These are phyloP conservation scores for Thaumetopoea pityocampa DNA, from an alignment of 1,140 invertebrate species.

Conservation along the genomic window DNA sequence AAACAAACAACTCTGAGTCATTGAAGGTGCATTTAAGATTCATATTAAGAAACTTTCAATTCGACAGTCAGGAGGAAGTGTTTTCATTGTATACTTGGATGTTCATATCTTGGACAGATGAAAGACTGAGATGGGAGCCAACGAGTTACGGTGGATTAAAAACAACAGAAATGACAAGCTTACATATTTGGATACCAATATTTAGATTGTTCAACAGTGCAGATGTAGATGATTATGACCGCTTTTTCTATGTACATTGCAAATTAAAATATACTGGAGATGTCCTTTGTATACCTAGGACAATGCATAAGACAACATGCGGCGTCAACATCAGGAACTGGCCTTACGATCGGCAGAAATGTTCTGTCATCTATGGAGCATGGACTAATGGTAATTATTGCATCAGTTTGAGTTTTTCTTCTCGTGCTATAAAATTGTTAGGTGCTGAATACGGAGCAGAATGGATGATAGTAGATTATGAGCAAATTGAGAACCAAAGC, in stretches of 20 bases:
- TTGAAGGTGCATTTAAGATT: constrained; percentile 7
- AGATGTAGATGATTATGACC: neutral
- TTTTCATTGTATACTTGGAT: constrained; percentile 10
- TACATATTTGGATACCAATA: constrained; percentile 13
- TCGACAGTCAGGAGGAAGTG: constrained; percentile 6
- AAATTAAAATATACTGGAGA: neutral
- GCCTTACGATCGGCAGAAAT: constrained; percentile 21
- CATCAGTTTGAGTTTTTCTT: neutral
- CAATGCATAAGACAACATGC: constrained; percentile 9
- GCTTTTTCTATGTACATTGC: constrained; percentile 2
- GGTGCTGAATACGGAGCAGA: constrained; percentile 12
- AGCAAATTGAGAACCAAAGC: constrained; percentile 12
- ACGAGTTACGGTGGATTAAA: constrained; percentile 9
- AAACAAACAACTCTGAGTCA: neutral
- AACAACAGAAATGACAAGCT: neutral
- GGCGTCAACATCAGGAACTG: constrained; percentile 11
- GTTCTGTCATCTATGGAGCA: constrained; percentile 8
- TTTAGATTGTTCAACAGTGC: constrained; percentile 8
- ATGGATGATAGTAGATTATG: constrained; percentile 15
- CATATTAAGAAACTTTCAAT: constrained; percentile 10
- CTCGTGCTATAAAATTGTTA: constrained; percentile 4
- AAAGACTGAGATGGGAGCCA: constrained; percentile 15
- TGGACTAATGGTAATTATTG: constrained; percentile 1
- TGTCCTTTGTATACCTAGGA: constrained; percentile 2
- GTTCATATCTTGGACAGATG: constrained; percentile 9